These are phyloP conservation scores for Odocoileus virginianus DNA, from an alignment of 2,113 vertebrate species.

Conservation along the genomic window DNA sequence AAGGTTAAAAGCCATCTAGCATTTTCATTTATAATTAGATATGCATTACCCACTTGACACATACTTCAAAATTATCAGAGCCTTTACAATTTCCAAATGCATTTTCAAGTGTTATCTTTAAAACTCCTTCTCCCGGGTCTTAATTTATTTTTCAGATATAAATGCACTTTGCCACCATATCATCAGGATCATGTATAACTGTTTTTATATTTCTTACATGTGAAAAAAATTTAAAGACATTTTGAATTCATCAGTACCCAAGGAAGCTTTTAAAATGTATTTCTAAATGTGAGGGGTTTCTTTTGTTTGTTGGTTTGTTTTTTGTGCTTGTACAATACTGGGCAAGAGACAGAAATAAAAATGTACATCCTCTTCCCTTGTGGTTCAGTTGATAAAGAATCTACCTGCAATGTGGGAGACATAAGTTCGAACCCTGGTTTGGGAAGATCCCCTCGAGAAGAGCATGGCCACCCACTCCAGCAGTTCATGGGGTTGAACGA, in stretches of 20 bases:
- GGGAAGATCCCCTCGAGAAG: not conserved
- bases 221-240: not conserved
- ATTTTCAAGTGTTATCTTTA: conserved; percentile 45
- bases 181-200: not conserved
- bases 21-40: conserved; percentile 45
- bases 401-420: not conserved
- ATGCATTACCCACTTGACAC: conserved; percentile 25
- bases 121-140: not conserved
- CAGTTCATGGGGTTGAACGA: not conserved
- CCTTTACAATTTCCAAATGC: not conserved
- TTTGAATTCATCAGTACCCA: not conserved
- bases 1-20: conserved; percentile 38
- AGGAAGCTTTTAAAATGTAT: not conserved
- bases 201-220: not conserved
- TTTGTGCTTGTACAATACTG: not conserved
- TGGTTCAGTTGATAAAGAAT: not conserved
- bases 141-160: conserved; percentile 37
- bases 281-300: not conserved
- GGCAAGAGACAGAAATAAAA: not conserved
- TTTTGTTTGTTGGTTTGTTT: not conserved
- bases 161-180: not conserved
- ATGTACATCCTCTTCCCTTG: not conserved
- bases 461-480: not conserved
- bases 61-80: not conserved
- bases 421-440: not conserved